Percentiles rank a stretch among this genome's conserved stretches.
These are phyloP conservation scores for Lydus trimaculatus DNA, from an alignment of 2,888 invertebrate species.

Conservation along the genomic window DNA sequence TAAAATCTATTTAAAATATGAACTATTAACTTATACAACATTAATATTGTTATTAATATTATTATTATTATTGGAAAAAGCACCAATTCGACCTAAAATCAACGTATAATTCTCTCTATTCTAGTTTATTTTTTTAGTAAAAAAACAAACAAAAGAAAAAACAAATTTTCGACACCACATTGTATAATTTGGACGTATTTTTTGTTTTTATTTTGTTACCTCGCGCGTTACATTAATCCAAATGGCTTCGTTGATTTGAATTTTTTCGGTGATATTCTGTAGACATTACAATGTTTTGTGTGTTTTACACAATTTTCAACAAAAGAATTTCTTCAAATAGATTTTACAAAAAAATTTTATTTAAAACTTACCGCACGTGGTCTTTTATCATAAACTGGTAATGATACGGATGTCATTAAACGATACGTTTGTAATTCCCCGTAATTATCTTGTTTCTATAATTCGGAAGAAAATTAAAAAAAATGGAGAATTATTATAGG, in stretches of 20 bases:
- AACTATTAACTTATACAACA: background rate
- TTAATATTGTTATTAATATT: too few relatives aligned
- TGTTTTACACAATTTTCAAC: background rate
- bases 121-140: background rate
- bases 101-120: background rate
- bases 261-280: slow-evolving; percentile 96
- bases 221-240: slow-evolving; percentile 93
- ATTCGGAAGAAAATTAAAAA: slow-evolving; percentile 13
- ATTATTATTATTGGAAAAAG: background rate
- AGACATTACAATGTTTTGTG: slow-evolving; percentile 61
- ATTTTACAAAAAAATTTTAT: too few relatives aligned
- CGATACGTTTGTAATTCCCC: slow-evolving; percentile 74
- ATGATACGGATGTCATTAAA: slow-evolving; percentile 91
- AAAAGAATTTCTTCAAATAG: too few relatives aligned
- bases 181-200: background rate
- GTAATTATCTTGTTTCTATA: slow-evolving; percentile 68
- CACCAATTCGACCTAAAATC: background rate
- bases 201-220: slow-evolving; percentile 65
- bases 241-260: slow-evolving; percentile 93
- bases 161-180: background rate
- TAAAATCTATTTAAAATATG: background rate
- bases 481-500: background rate
- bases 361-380: slow-evolving; percentile 77
- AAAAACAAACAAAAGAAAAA: background rate
- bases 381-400: slow-evolving; percentile 90